Conservation (phyloP, 2,113 vertebrate genomes). For the Phaethornis superciliosus region DNA sequence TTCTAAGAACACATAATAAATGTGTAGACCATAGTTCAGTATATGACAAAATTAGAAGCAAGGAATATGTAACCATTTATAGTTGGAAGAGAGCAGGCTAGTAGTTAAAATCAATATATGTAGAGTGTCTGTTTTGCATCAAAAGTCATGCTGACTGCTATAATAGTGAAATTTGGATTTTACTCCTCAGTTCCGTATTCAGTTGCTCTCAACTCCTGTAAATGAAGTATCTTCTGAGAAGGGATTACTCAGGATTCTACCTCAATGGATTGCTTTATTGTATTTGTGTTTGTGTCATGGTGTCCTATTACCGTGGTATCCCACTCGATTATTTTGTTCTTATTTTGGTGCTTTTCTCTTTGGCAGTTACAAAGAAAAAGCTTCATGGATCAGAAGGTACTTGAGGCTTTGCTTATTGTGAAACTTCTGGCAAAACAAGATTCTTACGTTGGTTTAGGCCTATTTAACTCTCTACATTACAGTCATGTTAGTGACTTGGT, state of each 20-base stretch:
- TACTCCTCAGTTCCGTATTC: neutral
- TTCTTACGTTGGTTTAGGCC: neutral
- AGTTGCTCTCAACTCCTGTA: neutral
- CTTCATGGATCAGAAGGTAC: no score
- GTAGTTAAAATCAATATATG: neutral
- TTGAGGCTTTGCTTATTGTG: neutral
- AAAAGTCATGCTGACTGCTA: neutral
- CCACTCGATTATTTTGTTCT: neutral
- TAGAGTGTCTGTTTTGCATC: neutral
- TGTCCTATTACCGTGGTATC: no score
- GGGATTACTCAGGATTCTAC: neutral
- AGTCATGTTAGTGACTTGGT: neutral
- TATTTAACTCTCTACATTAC: neutral
- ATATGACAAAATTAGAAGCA: neutral
- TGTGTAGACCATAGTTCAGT: neutral
- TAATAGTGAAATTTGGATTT: neutral
- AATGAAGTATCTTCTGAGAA: neutral
- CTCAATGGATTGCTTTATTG: neutral
- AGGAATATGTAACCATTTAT: neutral
- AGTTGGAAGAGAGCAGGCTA: neutral
- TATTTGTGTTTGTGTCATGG: accelerated
- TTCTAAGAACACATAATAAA: neutral
- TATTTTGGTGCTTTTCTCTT: neutral
- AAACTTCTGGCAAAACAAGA: neutral
- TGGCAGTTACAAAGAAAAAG: neutral